A percentile compares a stretch with the other conserved stretches of the same genome.
These are phyloP conservation scores for Burhinus oedicnemus DNA, from an alignment of 2,113 vertebrate species.

Conservation along the genomic window DNA sequence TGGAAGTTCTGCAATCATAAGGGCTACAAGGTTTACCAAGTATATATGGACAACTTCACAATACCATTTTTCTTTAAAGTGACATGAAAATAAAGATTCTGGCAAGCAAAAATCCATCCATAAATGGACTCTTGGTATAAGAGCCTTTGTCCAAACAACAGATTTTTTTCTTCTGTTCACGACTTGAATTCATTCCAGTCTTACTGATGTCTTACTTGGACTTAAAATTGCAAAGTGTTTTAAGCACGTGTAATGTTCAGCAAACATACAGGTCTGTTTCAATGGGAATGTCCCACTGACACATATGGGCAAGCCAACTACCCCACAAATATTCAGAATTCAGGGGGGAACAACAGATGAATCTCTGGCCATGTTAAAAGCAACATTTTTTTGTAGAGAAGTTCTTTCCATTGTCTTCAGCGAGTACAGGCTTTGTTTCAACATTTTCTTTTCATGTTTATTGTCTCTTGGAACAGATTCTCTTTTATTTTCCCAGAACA, in stretches of 20 bases:
- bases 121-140: not conserved
- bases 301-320: not conserved
- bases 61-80: not conserved
- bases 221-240: not conserved
- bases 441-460: not conserved
- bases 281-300: not conserved
- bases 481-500: not conserved
- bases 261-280: not conserved
- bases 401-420: not conserved
- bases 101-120: not conserved
- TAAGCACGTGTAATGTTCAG: not conserved
- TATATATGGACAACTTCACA: not conserved
- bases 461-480: not conserved
- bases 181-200: not conserved
- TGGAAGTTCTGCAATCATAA: not conserved
- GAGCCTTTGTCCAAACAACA: not conserved
- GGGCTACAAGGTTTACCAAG: not conserved
- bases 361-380: not conserved
- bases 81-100: not conserved
- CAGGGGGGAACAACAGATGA: not conserved
- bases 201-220: too few species aligned
- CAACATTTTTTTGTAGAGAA: not conserved
- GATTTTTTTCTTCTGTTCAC: not conserved
- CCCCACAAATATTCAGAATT: not conserved
- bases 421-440: not conserved